These are phyloP conservation scores for Brachionus sp. DNA, from an alignment of 1,140 invertebrate species.

Conservation along the genomic window DNA sequence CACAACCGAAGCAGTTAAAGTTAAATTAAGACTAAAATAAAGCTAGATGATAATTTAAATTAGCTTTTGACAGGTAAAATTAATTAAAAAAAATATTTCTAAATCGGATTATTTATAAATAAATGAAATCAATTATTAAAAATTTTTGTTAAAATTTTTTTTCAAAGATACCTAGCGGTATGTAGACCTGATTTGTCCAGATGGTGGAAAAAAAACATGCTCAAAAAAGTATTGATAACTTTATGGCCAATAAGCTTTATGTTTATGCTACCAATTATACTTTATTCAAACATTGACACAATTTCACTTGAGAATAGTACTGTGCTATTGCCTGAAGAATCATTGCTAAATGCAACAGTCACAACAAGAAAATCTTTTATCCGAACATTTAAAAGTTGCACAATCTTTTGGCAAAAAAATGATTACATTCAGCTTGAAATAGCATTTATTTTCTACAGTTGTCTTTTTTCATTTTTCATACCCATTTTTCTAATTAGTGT, in stretches of 20 bases:
- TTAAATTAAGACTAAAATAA: too few species aligned
- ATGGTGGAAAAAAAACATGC: background rate
- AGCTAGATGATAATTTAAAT: too few species aligned
- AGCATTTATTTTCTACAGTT: conserved; percentile 24
- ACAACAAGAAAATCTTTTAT: background rate
- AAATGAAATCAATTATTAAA: too few species aligned
- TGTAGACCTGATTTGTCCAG: background rate
- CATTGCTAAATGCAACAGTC: background rate
- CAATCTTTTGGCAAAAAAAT: conserved; percentile 3
- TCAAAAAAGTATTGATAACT: background rate
- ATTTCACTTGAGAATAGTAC: background rate
- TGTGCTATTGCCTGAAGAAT: background rate
- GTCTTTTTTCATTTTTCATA: conserved; percentile 27
- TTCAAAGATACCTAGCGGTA: conserved; percentile 33
- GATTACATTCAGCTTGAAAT: background rate
- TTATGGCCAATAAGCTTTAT: conserved; percentile 35
- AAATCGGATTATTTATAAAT: too few species aligned
- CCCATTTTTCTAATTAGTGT: conserved; percentile 36
- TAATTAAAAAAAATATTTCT: too few species aligned
- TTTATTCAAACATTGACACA: conserved; percentile 20
- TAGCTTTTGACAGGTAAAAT: too few species aligned
- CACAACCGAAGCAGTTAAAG: too few species aligned
- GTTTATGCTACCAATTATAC: conserved; percentile 37
- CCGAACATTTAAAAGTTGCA: background rate
- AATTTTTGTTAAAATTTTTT: background rate